phyloP scores from a whole-genome alignment of 1,140 invertebrate genomes.

The Babylonia areolata region DNA sequence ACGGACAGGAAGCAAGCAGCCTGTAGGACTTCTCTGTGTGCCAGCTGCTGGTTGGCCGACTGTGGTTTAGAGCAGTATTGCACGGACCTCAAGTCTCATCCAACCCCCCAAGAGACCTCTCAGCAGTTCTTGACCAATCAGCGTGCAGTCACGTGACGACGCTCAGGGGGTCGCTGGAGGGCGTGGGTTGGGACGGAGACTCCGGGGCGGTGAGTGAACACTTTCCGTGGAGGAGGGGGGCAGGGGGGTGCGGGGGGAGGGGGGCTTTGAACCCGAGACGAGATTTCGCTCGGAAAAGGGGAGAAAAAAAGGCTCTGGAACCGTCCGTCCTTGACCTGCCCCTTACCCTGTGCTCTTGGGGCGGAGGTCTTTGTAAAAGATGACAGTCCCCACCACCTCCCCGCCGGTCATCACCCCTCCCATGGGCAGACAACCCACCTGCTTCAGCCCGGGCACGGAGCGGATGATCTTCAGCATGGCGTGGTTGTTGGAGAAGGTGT shows the following conservation, averaged over 20 bases:
- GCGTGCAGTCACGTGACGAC: background rate
- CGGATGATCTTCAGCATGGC: constrained; percentile 57
- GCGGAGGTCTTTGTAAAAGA: constrained; percentile 58
- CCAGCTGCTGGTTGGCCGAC: background rate
- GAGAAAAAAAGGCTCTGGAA: too few relatives aligned
- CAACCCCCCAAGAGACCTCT: background rate
- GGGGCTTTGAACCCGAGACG: too few relatives aligned
- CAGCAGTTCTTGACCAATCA: background rate
- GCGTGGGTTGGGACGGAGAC: too few relatives aligned
- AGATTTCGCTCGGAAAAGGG: too few relatives aligned
- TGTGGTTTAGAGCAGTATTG: background rate
- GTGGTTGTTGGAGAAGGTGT: constrained; percentile 61
- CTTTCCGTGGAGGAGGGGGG: background rate
- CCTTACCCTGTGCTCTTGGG: background rate
- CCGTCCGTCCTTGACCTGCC: background rate
- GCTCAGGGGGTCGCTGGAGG: too few relatives aligned
- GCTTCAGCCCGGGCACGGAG: constrained; percentile 51
- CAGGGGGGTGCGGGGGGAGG: too few relatives aligned
- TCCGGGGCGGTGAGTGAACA: background rate
- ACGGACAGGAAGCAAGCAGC: too few relatives aligned
- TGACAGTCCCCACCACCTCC: constrained; percentile 50
- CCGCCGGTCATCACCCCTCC: constrained; percentile 56
- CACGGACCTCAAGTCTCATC: background rate
- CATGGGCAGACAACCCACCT: constrained; percentile 62
- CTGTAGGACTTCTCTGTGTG: background rate